Evolutionary conservation across 2,888 invertebrate species (phyloP).

Genomic region (Orthonychiurus folsomi): DNA sequence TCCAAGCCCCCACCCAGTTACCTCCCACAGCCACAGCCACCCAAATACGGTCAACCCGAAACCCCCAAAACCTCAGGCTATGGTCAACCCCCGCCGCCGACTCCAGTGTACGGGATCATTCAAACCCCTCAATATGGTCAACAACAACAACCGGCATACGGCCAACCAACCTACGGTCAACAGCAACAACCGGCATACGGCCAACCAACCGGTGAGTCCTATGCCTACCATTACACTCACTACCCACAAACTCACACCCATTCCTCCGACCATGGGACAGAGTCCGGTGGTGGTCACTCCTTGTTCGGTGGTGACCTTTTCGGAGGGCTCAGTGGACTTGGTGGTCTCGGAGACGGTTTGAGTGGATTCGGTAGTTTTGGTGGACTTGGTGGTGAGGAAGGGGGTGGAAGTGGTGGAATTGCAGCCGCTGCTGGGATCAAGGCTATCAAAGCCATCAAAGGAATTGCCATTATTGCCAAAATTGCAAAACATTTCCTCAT

Average conservation of each 20-base stretch:
- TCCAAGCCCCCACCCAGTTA: background rate
- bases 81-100: too few species aligned
- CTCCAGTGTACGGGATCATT: too few species aligned
- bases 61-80: conserved; percentile 5
- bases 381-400: conserved; percentile 20
- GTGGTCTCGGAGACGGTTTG: conserved; percentile 18
- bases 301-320: conserved; percentile 7
- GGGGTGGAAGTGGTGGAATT: conserved; percentile 19
- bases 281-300: background rate
- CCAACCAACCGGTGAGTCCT: background rate
- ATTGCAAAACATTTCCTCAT: conserved; percentile 27
- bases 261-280: conserved; percentile 2
- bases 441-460: conserved; percentile 1
- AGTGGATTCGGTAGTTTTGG: conserved; percentile 19
- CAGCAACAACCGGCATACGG: conserved; percentile 9
- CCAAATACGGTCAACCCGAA: background rate
- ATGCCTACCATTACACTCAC: background rate
- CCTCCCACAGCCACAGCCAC: too few species aligned
- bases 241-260: background rate
- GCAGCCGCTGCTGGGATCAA: conserved; percentile 23
- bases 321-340: conserved; percentile 12
- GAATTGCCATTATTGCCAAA: conserved; percentile 7
- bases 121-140: too few species aligned
- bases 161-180: conserved; percentile 7
- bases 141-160: conserved; percentile 13